These are phyloP conservation scores for Eledona agricola DNA, from an alignment of 2,888 invertebrate species.

Conservation along the genomic window DNA sequence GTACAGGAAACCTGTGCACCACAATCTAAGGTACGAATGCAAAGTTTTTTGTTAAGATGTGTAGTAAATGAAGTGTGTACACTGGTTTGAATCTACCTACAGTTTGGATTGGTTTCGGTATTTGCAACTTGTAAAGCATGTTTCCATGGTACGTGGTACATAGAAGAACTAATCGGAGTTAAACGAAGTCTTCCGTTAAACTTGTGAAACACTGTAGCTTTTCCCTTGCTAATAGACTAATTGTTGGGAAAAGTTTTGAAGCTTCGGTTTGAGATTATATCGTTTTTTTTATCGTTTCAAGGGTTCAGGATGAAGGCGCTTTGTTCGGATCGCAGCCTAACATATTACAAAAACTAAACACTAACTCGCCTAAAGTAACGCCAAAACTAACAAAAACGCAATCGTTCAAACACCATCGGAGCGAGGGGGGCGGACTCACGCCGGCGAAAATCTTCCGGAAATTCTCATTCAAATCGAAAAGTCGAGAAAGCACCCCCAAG, in stretches of 20 bases:
- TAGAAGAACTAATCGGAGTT: no score
- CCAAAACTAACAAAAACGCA: conserved; percentile 62
- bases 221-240: no score
- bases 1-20: conserved; percentile 90
- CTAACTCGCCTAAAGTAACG: conserved; percentile 58
- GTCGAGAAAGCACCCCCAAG: conserved; percentile 51
- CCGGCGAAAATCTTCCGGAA: conserved; percentile 60
- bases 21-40: conserved; percentile 77
- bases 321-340: conserved; percentile 63
- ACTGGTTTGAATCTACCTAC: conserved; percentile 56
- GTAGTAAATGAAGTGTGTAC: conserved; percentile 51
- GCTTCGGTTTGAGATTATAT: no score
- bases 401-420: conserved; percentile 60
- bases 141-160: no score
- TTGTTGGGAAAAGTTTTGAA: no score
- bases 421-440: conserved; percentile 49
- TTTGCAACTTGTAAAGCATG: no score
- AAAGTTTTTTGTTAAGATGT: conserved; percentile 14
- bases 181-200: no score
- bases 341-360: conserved; percentile 59
- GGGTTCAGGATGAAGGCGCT: conserved; percentile 54
- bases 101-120: no score
- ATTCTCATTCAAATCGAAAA: conserved; percentile 54
- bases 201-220: no score
- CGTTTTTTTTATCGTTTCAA: conserved; percentile 41